Base-by-base conservation (phyloP, 1,140 invertebrate genomes). In the Drosophila pandora region DNA sequence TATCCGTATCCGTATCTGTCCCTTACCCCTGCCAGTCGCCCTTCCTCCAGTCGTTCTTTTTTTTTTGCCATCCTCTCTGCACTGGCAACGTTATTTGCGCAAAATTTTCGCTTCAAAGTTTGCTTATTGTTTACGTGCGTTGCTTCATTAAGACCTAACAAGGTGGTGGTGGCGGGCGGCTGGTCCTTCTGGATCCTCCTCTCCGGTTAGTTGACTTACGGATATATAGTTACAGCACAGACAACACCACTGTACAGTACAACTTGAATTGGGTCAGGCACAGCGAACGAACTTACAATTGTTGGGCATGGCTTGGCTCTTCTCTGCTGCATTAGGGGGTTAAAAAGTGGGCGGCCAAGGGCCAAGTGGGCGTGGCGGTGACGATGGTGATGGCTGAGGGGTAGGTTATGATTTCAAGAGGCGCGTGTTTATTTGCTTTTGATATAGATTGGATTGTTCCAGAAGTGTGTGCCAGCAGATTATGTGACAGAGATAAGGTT, bases 91-190 rank as follows among this genome's bases (percentile, higher is more conserved):
- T 83, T 87, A 87, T 87, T 87, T 83, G 83, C 83, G 79, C 82
- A 88, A 87, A 87, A 87, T 87, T 83, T 87, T 87, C 83, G 83
- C 82, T 88, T 79, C 82, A 87, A 87, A 87, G 82, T 87, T 87
- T 87, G 82, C 82, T 87, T 87, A 87, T 87, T 87, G 82, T 87
- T 87, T 87, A 87, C 82, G 82, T 87, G 82, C 82, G 82, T 88
- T 87, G 82, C 82, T 87, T 87, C 82, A 87, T 87, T 87, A 87
- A 87, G 82, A 87, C 85, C 75, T 65, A 69, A 55, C 64, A 67
- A 75, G 62, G 30, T 48, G 57, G 39, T 34, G 41, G 47, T 2
- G 47, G 39, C 2, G 13, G 39, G 9, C 0, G 28, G 21, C 3
- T 3, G 49, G 48, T n/a, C 9, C 28, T 43, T 62, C 25, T 50